Conservation (phyloP, 2,113 vertebrate species). For the Mustela nigripes region DNA sequence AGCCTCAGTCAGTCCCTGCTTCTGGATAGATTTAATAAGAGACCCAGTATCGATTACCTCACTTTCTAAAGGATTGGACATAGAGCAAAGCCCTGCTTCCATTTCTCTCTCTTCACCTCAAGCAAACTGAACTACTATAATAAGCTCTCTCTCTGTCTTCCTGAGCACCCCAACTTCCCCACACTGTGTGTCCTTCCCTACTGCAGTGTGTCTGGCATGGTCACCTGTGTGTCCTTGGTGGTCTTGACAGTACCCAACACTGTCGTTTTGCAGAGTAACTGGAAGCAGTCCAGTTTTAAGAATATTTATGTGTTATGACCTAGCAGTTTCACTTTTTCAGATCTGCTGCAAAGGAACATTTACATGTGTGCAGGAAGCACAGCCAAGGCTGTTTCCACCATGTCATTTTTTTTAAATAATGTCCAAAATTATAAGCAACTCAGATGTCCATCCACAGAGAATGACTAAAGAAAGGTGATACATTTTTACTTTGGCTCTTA, state of each 20-base stretch:
- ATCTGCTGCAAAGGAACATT: neutral
- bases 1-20: neutral
- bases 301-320: neutral
- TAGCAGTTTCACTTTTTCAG: neutral
- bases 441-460: neutral
- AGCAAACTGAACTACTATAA: neutral
- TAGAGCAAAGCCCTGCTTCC: neutral
- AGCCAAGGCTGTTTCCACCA: neutral
- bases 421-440: neutral
- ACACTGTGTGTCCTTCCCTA: neutral
- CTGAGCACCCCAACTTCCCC: neutral
- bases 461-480: neutral
- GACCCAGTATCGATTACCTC: neutral
- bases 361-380: neutral
- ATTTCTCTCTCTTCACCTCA: neutral
- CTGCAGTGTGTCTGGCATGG: neutral
- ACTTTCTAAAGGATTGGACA: neutral
- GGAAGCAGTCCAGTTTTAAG: neutral
- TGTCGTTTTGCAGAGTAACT: neutral
- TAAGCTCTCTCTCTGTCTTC: neutral
- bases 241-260: neutral
- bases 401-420: neutral
- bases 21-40: neutral
- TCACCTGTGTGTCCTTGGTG: neutral
- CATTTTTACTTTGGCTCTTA: neutral